Evolutionary conservation across 2,888 invertebrate species (phyloP), one percentile per base, ranked within the genome.

Genomic region (Tenthredo scrophulariae): DNA sequence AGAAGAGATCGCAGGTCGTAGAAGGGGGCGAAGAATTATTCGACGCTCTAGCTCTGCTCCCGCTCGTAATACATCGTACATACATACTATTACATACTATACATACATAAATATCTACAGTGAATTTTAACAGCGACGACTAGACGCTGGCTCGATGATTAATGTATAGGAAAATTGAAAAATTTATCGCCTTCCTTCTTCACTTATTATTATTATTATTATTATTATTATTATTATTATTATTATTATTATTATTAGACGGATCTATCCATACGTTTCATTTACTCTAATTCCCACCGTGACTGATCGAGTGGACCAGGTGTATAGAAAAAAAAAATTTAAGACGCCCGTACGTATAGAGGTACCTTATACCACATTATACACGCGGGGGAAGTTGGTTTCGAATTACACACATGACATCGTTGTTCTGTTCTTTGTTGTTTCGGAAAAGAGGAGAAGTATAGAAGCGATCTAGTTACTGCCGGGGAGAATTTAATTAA

Each of bases 401-500:
- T 62, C 58, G 37, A 80, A 80, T 80, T 62, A 29, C 62, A 37
- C 37, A 7, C 7, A 62, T 50, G 26, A 37, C 40, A 37, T 79
- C 29, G 13, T 46, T 54, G 29, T 54, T 54, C 54, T 79, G 37
- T 79, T 50, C 50, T 33, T 79, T n/a, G 50, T 79, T 79, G 58
- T 33, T 40, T 26, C 37, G 54, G 54, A 22, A n/a, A 58, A 18
- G 58, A 33, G 58, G 54, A 54, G 33, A 26, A 72, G 40, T 40
- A 40, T 62, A 62, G 26, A 10, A 54, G 54, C 77, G 77, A 77
- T 80, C 80, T 62, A 62, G 80, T 80, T 80, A 80, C 80, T 26
- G 26, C 37, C 62, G 22, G 58, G 22, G 79, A 80, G 40, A 62
- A 80, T 80, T 80, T 80, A 80, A 80, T 80, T 80, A 77, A 77